Conservation (phyloP, 2,113 vertebrate genomes). For the Lipophrys pholis region DNA sequence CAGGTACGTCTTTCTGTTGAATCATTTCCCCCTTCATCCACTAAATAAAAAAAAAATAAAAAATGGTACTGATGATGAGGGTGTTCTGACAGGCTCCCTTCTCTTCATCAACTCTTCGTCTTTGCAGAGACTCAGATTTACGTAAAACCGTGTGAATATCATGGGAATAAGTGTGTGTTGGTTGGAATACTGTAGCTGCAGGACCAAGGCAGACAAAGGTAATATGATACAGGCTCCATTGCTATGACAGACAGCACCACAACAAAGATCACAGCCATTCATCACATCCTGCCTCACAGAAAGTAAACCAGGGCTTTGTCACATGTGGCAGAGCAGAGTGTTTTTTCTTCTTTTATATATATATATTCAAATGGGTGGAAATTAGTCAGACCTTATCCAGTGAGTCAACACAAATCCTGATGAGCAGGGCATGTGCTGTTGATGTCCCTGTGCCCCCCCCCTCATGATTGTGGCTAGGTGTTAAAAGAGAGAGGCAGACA, state of each 20-base stretch:
- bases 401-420: constrained; percentile 55
- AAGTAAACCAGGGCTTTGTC: constrained; percentile 33
- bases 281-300: constrained; percentile 40
- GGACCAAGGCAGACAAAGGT: constrained; percentile 80
- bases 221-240: constrained; percentile 78
- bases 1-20: constrained; percentile 68
- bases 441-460: constrained; percentile 27
- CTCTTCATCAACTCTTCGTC: constrained; percentile 46
- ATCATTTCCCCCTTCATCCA: not conserved
- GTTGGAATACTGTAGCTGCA: constrained; percentile 29
- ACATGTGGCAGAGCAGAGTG: not conserved
- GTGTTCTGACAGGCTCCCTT: constrained; percentile 54
- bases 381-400: constrained; percentile 25
- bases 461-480: constrained; percentile 73
- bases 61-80: constrained; percentile 26
- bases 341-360: not conserved
- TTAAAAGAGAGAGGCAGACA: constrained; percentile 74
- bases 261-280: constrained; percentile 63
- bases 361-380: not conserved
- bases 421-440: constrained; percentile 57
- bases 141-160: too few species aligned
- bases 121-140: too few species aligned
- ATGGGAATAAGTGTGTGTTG: not conserved
- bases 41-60: not conserved
- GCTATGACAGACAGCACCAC: constrained; percentile 69